Evolutionary conservation across 2,888 invertebrate genomes (phyloP), one percentile per base, ranked within the genome.

Genomic region (Nymphalis urticae): DNA sequence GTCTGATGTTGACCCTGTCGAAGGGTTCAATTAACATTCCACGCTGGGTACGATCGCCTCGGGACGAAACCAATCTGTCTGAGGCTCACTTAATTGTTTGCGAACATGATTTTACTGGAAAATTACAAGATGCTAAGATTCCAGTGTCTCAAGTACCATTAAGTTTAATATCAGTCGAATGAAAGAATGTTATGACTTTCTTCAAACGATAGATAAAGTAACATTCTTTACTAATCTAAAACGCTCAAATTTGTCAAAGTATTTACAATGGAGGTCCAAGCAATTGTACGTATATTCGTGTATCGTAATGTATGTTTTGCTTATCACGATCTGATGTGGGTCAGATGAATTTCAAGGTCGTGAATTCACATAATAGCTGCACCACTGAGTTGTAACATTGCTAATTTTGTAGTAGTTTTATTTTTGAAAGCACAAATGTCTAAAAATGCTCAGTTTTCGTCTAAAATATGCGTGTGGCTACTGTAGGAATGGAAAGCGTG

Each of bases 1-100:
- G 66, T 68, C 70, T 68, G 66, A 68, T 72, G 70, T 80, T 82
- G 84, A 82, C 81, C 85, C 80, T 77, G 75, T 70, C 75, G 74
- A 80, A 81, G 79, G 82, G 82, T 84, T 86, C 85, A 82, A 87
- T 88, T 87, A 88, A 87, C 88, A 89, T 89, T 89, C 88, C 85
- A 79, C 80, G 81, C 77, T 82, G 76, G 78, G 79, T 85, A 84
- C 85, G 85, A 85, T 83, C 85, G 87, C 82, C 82, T 78, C 77
- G 85, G 87, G 87, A 85, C 83, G 79, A 63, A 72, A 79, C 76
- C 86, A 86, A 86, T 88, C 84, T 84, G 84, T 82, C 79, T 81
- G 80, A 80, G 80, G 81, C 81, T 76, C 76, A 79, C 80, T 84
- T 88, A 87, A 90, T 89, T 89, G 89, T 89, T 89, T 89, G 87